These are phyloP conservation scores for Zosterops hypoxanthus DNA, from an alignment of 2,113 vertebrate species.

Conservation along the genomic window DNA sequence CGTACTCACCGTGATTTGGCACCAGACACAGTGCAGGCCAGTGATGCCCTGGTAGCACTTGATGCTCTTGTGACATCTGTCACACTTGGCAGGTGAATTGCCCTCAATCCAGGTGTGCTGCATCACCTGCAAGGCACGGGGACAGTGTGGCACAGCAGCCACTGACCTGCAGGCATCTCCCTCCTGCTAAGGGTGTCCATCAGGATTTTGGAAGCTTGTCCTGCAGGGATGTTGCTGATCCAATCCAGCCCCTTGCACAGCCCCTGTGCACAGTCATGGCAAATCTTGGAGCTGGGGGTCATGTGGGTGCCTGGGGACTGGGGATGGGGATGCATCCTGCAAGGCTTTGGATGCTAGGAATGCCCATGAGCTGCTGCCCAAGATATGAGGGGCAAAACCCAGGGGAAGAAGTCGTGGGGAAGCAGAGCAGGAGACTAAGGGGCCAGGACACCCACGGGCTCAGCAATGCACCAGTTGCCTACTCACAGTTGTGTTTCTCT, in stretches of 20 bases:
- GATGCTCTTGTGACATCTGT: slow-evolving; percentile 92
- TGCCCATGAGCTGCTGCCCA: neutral
- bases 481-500: slow-evolving; percentile 85
- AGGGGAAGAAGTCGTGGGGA: neutral
- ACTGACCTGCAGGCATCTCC: accelerated
- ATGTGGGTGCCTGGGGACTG: accelerated
- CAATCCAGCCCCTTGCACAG: neutral
- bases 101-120: slow-evolving; percentile 96
- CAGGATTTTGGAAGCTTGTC: neutral
- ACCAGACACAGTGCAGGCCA: slow-evolving; percentile 93
- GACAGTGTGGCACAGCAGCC: neutral
- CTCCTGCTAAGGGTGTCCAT: neutral
- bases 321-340: neutral
- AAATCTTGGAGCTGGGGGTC: neutral
- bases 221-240: neutral
- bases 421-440: neutral
- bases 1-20: slow-evolving; percentile 89
- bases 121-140: slow-evolving; percentile 79
- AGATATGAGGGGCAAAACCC: neutral
- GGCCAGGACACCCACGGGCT: neutral
- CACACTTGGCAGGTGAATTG: slow-evolving; percentile 90
- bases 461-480: neutral
- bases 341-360: neutral
- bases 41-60: slow-evolving; percentile 96
- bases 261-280: accelerated